Evolutionary conservation across 2,113 vertebrate genomes (phyloP).

Genomic region (Dissostichus mawsoni): DNA sequence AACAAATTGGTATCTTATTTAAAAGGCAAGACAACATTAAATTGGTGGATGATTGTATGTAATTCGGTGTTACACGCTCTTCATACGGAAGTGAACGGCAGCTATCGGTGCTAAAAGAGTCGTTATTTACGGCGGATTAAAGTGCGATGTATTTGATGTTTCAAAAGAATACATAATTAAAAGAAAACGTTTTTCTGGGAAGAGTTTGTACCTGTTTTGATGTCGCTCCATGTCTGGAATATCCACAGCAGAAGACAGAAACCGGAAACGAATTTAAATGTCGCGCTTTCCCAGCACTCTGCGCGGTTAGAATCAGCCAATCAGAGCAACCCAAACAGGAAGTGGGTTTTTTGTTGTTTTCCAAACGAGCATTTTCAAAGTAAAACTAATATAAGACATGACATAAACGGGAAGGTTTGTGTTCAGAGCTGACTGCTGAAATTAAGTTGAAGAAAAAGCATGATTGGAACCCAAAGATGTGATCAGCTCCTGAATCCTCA

Average conservation of each 20-base stretch:
- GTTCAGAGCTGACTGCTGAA: too few species aligned
- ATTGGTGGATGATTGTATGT: neutral
- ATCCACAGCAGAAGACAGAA: neutral
- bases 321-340: conserved; percentile 44
- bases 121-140: rapidly evolving
- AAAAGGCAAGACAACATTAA: neutral
- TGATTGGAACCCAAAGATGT: too few species aligned
- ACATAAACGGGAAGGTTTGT: neutral
- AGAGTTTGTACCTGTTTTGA: conserved; percentile 37
- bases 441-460: too few species aligned
- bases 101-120: rapidly evolving
- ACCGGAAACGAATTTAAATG: conserved; percentile 72
- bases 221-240: conserved; percentile 53
- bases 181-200: too few species aligned
- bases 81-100: neutral
- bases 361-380: neutral
- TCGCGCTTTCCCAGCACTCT: conserved; percentile 59
- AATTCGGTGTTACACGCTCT: neutral
- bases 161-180: neutral
- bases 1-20: rapidly evolving
- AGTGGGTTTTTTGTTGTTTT: neutral
- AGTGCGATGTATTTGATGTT: neutral
- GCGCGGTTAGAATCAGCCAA: conserved; percentile 58
- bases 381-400: neutral
- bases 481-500: too few species aligned